Evolutionary conservation across 2,888 invertebrate species (phyloP).

Genomic region (Stenolophus ochropezus): DNA sequence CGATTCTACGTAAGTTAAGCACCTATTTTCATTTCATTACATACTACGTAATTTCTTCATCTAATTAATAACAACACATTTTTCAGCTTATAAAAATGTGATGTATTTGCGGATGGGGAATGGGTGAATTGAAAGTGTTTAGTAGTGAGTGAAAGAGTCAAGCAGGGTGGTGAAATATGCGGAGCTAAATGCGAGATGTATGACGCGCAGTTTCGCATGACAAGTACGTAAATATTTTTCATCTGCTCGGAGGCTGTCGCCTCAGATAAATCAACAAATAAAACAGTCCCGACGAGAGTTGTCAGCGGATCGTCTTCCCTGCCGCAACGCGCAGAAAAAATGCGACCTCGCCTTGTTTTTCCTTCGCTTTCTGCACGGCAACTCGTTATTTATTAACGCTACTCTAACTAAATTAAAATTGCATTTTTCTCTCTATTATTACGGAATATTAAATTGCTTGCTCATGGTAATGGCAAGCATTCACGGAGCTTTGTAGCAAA

Average conservation of each 20-base stretch:
- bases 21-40: no score
- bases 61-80: no score
- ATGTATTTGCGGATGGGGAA: background rate
- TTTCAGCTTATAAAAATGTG: no score
- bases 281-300: conserved; percentile 48
- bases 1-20: no score
- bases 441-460: background rate
- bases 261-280: conserved; percentile 56
- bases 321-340: conserved; percentile 5
- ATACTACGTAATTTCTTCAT: no score
- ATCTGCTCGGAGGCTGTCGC: conserved; percentile 38
- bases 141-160: conserved; percentile 28
- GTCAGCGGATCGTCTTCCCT: conserved; percentile 53
- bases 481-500: background rate
- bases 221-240: conserved; percentile 60
- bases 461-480: background rate
- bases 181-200: conserved; percentile 53
- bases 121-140: conserved; percentile 33
- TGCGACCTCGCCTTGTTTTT: conserved; percentile 1
- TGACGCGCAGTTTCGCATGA: conserved; percentile 55
- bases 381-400: conserved; percentile 19
- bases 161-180: conserved; percentile 14
- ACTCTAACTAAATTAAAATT: conserved; percentile 5
- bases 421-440: background rate
- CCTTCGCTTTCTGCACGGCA: background rate